Percentiles rank a stretch among this genome's conserved stretches.
These are phyloP conservation scores for Campylomormyrus numenius DNA, from an alignment of 2,113 vertebrate genomes.

Conservation along the genomic window DNA sequence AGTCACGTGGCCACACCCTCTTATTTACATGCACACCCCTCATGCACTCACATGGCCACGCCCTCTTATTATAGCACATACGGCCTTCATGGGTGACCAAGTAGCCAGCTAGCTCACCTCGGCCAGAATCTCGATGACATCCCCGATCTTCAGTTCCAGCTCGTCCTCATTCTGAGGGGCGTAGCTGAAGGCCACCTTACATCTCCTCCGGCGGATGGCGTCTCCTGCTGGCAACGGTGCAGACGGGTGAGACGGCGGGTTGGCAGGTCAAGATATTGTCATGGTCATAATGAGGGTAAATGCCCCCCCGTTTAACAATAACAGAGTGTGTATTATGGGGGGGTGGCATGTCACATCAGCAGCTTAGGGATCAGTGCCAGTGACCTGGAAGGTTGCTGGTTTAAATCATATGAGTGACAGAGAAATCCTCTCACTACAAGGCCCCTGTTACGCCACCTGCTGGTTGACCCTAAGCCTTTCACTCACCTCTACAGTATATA, in stretches of 20 bases:
- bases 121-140: slow-evolving; percentile 85
- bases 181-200: slow-evolving; percentile 95
- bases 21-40: too few species aligned
- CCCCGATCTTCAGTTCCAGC: slow-evolving; percentile 89
- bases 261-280: background rate
- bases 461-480: background rate
- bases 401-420: background rate
- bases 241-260: background rate
- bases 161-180: slow-evolving; percentile 95
- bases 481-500: background rate
- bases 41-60: too few species aligned
- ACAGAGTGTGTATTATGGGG: background rate
- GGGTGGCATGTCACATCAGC: too few species aligned
- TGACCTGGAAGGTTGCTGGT: too few species aligned
- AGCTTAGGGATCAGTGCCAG: too few species aligned
- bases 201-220: slow-evolving; percentile 79
- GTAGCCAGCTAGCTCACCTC: slow-evolving; percentile 63
- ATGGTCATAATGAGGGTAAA: background rate
- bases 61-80: background rate
- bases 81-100: background rate
- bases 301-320: background rate
- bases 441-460: background rate
- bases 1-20: background rate
- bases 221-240: slow-evolving; percentile 57
- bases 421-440: background rate